phyloP scores from a whole-genome alignment of 2,888 invertebrate species.

The Xylota sylvarum region DNA sequence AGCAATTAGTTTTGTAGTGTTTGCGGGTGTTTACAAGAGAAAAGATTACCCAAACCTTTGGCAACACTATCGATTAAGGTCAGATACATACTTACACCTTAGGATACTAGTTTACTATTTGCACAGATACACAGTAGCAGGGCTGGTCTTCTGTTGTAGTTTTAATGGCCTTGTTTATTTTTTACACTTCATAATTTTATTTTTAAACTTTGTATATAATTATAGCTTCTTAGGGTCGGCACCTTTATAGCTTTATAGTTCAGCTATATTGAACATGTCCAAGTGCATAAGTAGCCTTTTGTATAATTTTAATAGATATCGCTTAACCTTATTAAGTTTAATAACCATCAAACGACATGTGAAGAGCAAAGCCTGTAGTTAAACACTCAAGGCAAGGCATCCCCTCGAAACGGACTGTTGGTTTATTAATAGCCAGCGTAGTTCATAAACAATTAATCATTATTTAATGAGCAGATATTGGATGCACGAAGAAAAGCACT shows the following conservation, averaged over 20 bases:
- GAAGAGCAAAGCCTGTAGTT: neutral
- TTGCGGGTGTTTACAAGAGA: neutral
- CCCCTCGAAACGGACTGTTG: neutral
- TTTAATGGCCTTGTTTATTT: neutral
- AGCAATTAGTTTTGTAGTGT: neutral
- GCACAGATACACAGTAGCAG: neutral
- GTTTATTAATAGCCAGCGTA: neutral
- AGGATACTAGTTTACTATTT: neutral
- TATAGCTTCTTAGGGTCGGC: neutral
- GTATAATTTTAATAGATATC: neutral
- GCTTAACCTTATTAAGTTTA: neutral
- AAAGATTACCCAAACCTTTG: neutral
- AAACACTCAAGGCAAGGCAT: neutral
- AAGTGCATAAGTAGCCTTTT: neutral
- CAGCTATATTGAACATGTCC: neutral
- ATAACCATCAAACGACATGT: neutral
- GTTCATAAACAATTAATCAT: neutral
- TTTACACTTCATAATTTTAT: neutral
- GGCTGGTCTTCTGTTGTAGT: neutral
- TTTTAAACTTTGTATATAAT: neutral
- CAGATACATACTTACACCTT: neutral
- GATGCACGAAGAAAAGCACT: neutral
- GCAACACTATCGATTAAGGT: slow-evolving; percentile 4
- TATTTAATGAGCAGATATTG: neutral
- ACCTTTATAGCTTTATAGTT: neutral